Evolutionary conservation across 1,140 invertebrate species (phyloP), one percentile per base, ranked within the genome.

Genomic region (Listronotus bonariensis): DNA sequence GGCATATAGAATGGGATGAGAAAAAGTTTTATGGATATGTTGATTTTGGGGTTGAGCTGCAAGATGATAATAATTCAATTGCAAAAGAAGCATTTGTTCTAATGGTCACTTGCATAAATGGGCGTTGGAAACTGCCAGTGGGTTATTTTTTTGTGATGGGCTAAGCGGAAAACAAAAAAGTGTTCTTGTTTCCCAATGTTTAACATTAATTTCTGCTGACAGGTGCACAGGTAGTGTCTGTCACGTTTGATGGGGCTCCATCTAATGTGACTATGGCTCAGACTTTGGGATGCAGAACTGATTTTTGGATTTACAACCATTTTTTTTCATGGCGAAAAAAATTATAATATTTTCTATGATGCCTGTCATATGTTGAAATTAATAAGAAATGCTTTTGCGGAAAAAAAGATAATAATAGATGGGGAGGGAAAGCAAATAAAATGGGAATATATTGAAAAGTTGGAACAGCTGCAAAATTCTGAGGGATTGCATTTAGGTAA

Each of bases 401-500:
- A 73, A 11, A 69, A 65, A 41, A 63, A 64, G 56, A 46, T n/a
- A 45, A 57, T 76, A 26, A 46, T 67, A n/a, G 70, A 77, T 70
- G 45, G 41, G 2, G 18, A 73, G n/a, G 65, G 63, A 49, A 46
- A 60, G 34, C 49, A 43, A n/a, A 71, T 71, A 43, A 60, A 57
- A 26, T 78, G 70, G 74, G n/a, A 60, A 12, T 72, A 65, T 68
- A 54, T 77, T 38, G 49, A 68, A 63, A 12, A 42, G 9, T 58
- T 77, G 14, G 17, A 71, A 26, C 15, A 72, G 26, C 26, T 77
- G 6, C 72, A 77, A 69, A 36, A 69, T 41, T 56, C 57, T 10
- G 72, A 76, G 61, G 65, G 67, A 12, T 38, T 77, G 11, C 72
- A 76, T 58, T 17, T 72, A 9, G 74, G 53, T 57, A 9, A 75